Conservation (phyloP, 2,797 vertebrate genomes). For the Poecilia gillii region DNA sequence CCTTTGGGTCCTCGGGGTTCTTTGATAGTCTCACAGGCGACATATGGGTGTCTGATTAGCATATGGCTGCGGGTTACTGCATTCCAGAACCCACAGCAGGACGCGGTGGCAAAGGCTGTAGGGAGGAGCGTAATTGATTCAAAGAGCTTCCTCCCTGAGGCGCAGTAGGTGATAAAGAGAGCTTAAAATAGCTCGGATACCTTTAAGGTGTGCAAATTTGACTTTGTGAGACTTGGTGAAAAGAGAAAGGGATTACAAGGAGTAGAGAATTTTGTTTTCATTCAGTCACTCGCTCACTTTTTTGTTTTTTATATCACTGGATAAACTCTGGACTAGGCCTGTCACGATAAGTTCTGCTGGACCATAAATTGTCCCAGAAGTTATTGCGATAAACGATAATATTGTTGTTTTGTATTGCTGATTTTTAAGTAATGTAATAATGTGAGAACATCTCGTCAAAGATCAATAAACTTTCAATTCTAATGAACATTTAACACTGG, state of each 20-base stretch:
- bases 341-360: too few relatives aligned
- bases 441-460: too few relatives aligned
- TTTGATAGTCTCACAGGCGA: slow-evolving; percentile 72
- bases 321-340: too few relatives aligned
- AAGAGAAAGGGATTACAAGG: not conserved
- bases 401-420: too few relatives aligned
- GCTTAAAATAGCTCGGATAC: slow-evolving; percentile 23
- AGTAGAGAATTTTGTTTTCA: not conserved
- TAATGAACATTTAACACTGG: too few relatives aligned
- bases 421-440: too few relatives aligned
- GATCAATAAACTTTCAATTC: too few relatives aligned
- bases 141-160: slow-evolving; percentile 53
- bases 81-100: slow-evolving; percentile 67
- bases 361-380: too few relatives aligned
- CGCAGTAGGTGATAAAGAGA: slow-evolving; percentile 20
- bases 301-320: not conserved
- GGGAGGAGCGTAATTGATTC: slow-evolving; percentile 75
- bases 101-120: slow-evolving; percentile 47
- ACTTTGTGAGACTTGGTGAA: slow-evolving; percentile 2
- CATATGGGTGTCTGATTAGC: slow-evolving; percentile 77
- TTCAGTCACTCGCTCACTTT: not conserved
- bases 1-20: slow-evolving; percentile 59
- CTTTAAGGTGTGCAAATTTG: slow-evolving; percentile 18
- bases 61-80: slow-evolving; percentile 71
- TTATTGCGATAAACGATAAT: too few relatives aligned